Evolutionary conservation across 1,140 invertebrate species (phyloP).

Genomic region (Phocides pigmalion): DNA sequence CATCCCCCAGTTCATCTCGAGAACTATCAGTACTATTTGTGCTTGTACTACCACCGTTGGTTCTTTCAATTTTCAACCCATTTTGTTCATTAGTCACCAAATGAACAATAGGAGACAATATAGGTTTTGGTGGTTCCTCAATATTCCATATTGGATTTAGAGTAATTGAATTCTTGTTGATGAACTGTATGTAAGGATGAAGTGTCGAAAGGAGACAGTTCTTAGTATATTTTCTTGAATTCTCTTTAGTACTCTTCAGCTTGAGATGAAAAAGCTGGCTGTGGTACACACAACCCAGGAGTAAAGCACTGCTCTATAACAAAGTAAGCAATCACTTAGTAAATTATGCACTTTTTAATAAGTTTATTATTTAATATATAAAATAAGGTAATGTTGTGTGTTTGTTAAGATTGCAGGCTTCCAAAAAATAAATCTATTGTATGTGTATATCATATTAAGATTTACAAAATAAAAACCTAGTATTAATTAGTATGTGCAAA

Average conservation of each 20-base stretch:
- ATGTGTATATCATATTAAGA: too few relatives aligned
- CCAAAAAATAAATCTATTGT: too few relatives aligned
- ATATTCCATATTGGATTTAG: constrained; percentile 44
- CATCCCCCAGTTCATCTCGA: constrained; percentile 65
- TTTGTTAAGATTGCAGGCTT: too few relatives aligned
- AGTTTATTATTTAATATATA: too few relatives aligned
- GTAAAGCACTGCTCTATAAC: constrained; percentile 79
- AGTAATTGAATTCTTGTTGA: constrained; percentile 43
- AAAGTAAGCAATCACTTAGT: too few relatives aligned
- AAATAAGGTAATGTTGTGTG: too few relatives aligned
- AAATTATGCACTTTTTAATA: too few relatives aligned
- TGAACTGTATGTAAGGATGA: constrained; percentile 45
- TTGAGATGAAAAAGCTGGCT: constrained; percentile 75
- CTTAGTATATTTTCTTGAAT: constrained; percentile 32
- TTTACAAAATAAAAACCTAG: too few relatives aligned
- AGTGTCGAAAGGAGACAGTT: constrained; percentile 46
- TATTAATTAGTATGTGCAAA: too few relatives aligned
- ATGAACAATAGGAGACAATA: constrained; percentile 54
- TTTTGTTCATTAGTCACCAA: constrained; percentile 67
- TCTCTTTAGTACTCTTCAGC: constrained; percentile 50
- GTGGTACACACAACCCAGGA: constrained; percentile 77
- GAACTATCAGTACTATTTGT: constrained; percentile 42
- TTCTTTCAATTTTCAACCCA: constrained; percentile 39
- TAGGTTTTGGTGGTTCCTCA: constrained; percentile 43
- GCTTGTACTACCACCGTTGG: constrained; percentile 34